Base-by-base conservation (phyloP, 2,888 invertebrate genomes). In the Macrophya annulata region DNA sequence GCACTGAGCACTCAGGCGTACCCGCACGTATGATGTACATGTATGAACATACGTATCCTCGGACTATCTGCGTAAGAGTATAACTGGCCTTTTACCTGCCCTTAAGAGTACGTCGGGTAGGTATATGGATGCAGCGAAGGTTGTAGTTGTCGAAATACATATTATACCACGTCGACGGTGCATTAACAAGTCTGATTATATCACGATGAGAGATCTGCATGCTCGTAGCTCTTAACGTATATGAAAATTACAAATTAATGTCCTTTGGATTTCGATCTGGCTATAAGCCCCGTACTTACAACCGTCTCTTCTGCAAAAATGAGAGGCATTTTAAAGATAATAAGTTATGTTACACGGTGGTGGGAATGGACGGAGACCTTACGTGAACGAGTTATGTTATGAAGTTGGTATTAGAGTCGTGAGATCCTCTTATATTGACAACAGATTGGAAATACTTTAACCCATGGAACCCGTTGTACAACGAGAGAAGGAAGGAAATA, bases 171-270 rank as follows among this genome's bases (percentile, higher is more conserved):
- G 72, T 45, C 45, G 31, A 72, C 74, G 45, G 21, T n/a, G 31
- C 68, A 48, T 82, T 82, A 82, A 82, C 82, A 25, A 68, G 62
- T 62, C 31, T 15, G 74, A 45, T 74, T 45, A 45, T 21, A 31
- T 82, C 45, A 8, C 5, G 68, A 8, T 10, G 68, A 4, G 21
- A 21, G 45, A 45, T 72, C 74, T 74, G 31, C 31, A 31, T 15
- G 21, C n/a, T 37, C 68, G 68, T 68, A 37, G 68, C 45, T 43
- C 43, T 74, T 74, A 21, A 6, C 45, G 74, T 48, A 9, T 74
- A 74, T 74, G 74, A 74, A 74, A 74, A 74, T 74, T 74, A 45
- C 74, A 25, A 31, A 68, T 68, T 68, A 74, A 74, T 43, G 74
- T 74, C 43, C 45, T 48, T 15, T 12, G 12, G 4, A 17, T n/a